Evolutionary conservation across 2,797 vertebrate genomes (phyloP).

Genomic region (Hemibagrus guttatus): DNA sequence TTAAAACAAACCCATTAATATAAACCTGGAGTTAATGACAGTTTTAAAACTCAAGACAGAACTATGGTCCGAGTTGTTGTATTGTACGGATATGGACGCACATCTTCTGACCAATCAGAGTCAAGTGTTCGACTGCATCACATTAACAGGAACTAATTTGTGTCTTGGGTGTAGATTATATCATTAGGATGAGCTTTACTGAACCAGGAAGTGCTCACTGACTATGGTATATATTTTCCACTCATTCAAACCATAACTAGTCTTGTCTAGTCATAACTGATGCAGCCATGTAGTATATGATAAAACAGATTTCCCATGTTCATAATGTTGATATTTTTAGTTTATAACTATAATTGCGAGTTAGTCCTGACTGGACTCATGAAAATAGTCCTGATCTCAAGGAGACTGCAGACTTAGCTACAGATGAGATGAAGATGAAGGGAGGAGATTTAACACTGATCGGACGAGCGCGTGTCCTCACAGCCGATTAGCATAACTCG

Average conservation of each 20-base stretch:
- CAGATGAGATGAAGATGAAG: slow-evolving; percentile 5
- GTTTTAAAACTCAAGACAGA: too few species aligned
- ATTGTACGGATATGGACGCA: not conserved
- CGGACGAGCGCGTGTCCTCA: not conserved
- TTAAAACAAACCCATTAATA: not conserved
- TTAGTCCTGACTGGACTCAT: not conserved
- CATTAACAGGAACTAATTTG: not conserved
- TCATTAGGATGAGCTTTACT: too few species aligned
- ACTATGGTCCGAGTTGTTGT: not conserved
- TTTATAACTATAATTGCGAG: not conserved
- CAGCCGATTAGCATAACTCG: slow-evolving; percentile 38
- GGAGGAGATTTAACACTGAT: slow-evolving; percentile 21
- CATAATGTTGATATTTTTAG: not conserved
- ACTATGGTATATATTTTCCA: not conserved
- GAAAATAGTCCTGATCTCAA: not conserved
- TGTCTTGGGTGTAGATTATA: not conserved
- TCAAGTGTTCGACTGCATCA: not conserved
- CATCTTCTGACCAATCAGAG: not conserved
- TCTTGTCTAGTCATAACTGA: too few species aligned
- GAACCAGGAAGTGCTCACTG: not conserved
- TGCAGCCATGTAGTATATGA: too few species aligned
- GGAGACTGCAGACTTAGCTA: slow-evolving; percentile 8
- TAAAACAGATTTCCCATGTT: not conserved
- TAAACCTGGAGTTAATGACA: not conserved
- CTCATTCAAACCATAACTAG: not conserved